phyloP scores from a whole-genome alignment of 2,797 vertebrate genomes.

The Sebastolobus altivelis region DNA sequence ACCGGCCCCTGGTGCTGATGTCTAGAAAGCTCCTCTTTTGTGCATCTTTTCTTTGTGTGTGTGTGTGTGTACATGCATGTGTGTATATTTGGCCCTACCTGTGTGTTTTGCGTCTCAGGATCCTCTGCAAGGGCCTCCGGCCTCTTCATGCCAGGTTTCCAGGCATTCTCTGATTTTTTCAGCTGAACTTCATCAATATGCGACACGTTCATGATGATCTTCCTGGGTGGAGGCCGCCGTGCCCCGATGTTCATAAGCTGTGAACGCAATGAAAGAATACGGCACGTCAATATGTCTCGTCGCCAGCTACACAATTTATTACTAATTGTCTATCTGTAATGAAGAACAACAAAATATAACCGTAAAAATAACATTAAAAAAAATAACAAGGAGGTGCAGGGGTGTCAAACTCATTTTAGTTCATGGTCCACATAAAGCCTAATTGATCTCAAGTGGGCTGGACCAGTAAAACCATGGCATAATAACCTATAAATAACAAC shows the following conservation, averaged over 20 bases:
- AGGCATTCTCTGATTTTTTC: conserved; percentile 95
- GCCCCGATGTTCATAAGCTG: conserved; percentile 84
- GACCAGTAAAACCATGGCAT: background rate
- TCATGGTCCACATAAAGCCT: background rate
- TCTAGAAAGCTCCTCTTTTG: background rate
- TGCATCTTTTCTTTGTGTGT: background rate
- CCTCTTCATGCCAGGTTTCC: conserved; percentile 94
- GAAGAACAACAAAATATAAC: background rate
- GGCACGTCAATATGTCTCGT: background rate
- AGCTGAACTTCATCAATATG: conserved; percentile 94
- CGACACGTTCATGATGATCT: conserved; percentile 94
- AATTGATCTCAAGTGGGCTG: background rate
- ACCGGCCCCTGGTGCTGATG: background rate
- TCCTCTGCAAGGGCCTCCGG: conserved; percentile 84
- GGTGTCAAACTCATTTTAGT: too few species aligned
- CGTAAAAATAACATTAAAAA: background rate
- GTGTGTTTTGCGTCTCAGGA: conserved; percentile 82
- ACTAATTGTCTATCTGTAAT: too few species aligned
- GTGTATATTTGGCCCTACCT: conserved; percentile 79
- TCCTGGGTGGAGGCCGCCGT: conserved; percentile 87
- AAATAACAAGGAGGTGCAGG: too few species aligned
- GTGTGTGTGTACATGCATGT: background rate
- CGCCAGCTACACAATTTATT: too few species aligned
- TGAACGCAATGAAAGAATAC: background rate
- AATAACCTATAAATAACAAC: background rate